Evolutionary conservation across 2,888 invertebrate genomes (phyloP).

Genomic region (Macrosoma leucophasiata): DNA sequence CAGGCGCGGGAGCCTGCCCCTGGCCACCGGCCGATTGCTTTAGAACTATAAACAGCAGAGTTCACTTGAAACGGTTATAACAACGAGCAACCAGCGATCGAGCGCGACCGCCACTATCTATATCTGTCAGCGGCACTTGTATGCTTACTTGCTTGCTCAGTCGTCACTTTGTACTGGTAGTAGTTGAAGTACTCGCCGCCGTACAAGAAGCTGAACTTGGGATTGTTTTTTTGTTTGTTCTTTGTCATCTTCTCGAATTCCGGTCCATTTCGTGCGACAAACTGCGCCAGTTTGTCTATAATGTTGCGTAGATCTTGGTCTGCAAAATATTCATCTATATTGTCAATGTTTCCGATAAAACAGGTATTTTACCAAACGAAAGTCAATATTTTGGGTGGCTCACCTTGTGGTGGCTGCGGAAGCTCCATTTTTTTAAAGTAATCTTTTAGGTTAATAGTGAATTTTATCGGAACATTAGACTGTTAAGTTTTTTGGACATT

Average conservation of each 20-base stretch:
- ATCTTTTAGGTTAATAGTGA: conserved; percentile 50
- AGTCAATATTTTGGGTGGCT: too few species aligned
- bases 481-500: conserved; percentile 8
- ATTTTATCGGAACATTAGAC: not conserved
- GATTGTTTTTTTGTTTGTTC: conserved; percentile 98
- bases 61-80: conserved; percentile 69
- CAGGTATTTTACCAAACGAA: too few species aligned
- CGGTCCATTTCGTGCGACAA: conserved; percentile 99
- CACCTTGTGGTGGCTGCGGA: conserved; percentile 79
- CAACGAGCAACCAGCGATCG: conserved; percentile 58
- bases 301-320: conserved; percentile 97
- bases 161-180: conserved; percentile 96
- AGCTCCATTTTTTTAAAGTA: conserved; percentile 58
- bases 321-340: conserved; percentile 44
- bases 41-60: conserved; percentile 82
- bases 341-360: conserved; percentile 2
- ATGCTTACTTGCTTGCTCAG: conserved; percentile 94
- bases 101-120: conserved; percentile 48
- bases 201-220: conserved; percentile 97
- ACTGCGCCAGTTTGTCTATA: conserved; percentile 98
- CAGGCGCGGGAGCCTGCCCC: conserved; percentile 67
- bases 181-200: conserved; percentile 97
- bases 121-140: conserved; percentile 50
- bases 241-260: conserved; percentile 99
- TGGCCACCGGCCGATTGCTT: conserved; percentile 80